Evolutionary conservation across 1,140 invertebrate species (phyloP).

Genomic region (Lerema accius): DNA sequence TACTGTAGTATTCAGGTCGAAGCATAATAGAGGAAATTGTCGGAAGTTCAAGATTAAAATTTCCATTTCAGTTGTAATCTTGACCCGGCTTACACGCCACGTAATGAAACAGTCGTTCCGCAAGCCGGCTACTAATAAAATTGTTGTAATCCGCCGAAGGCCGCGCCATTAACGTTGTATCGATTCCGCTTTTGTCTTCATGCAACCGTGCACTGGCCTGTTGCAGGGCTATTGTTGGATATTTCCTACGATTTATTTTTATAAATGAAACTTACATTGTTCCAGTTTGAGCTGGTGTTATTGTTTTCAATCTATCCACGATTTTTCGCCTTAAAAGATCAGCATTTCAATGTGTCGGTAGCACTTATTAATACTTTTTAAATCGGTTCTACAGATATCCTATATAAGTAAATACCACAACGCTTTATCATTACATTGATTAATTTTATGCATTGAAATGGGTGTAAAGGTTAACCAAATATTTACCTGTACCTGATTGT

Average conservation of each 20-base stretch:
- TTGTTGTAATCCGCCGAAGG: conserved; percentile 28
- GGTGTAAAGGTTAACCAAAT: too few species aligned
- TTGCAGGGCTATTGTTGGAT: conserved; percentile 5
- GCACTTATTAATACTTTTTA: too few species aligned
- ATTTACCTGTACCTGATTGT: too few species aligned
- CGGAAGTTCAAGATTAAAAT: conserved; percentile 18
- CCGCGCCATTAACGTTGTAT: conserved; percentile 27
- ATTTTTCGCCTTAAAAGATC: too few species aligned
- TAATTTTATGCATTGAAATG: too few species aligned
- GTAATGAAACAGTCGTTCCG: conserved; percentile 26
- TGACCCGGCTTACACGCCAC: conserved; percentile 7
- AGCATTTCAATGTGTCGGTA: too few species aligned
- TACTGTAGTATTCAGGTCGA: not conserved
- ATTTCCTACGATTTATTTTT: conserved; percentile 4
- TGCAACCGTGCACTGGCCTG: conserved; percentile 14
- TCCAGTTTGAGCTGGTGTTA: not conserved
- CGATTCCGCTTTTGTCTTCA: conserved; percentile 24
- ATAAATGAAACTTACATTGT: not conserved
- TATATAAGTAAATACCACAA: too few species aligned
- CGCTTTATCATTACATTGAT: too few species aligned
- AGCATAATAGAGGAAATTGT: not conserved
- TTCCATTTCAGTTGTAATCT: conserved; percentile 20
- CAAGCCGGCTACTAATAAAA: conserved; percentile 20
- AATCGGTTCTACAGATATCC: too few species aligned
- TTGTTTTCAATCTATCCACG: not conserved